Percentiles rank a stretch among this genome's conserved stretches.
Evolutionary conservation across 2,113 vertebrate species (phyloP).

Genomic region (Melierax canorus): DNA sequence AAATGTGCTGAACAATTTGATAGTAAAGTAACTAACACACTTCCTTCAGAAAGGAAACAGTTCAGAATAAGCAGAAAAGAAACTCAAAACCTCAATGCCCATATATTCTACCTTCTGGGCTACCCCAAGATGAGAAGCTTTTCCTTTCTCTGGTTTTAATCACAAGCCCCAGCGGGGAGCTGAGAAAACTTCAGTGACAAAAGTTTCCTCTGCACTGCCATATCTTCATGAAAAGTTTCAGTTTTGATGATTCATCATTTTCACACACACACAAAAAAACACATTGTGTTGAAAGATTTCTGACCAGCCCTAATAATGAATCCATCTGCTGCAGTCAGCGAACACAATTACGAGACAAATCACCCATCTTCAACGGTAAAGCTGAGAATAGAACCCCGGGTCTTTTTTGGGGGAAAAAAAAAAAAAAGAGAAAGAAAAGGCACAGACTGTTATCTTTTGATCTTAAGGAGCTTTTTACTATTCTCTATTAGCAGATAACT

Average conservation of each 20-base stretch:
- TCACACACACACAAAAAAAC: conserved; percentile 9
- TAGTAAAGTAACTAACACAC: neutral
- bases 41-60: neutral
- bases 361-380: neutral
- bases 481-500: neutral
- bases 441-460: neutral
- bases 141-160: conserved; percentile 15
- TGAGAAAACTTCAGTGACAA: neutral
- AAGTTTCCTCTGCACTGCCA: neutral
- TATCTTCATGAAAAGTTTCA: conserved; percentile 34
- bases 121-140: neutral
- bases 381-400: neutral
- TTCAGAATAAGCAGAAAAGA: neutral
- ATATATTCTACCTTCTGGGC: neutral
- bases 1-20: neutral
- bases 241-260: conserved; percentile 60
- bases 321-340: conserved; percentile 43
- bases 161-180: neutral
- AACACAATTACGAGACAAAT: conserved; percentile 49
- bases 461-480: neutral
- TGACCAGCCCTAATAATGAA: conserved; percentile 56
- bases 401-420: neutral
- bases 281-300: conserved; percentile 49
- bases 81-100: neutral
- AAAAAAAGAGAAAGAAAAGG: neutral